Conservation (phyloP, 2,797 vertebrate species). For the Coregonus suidteri region DNA sequence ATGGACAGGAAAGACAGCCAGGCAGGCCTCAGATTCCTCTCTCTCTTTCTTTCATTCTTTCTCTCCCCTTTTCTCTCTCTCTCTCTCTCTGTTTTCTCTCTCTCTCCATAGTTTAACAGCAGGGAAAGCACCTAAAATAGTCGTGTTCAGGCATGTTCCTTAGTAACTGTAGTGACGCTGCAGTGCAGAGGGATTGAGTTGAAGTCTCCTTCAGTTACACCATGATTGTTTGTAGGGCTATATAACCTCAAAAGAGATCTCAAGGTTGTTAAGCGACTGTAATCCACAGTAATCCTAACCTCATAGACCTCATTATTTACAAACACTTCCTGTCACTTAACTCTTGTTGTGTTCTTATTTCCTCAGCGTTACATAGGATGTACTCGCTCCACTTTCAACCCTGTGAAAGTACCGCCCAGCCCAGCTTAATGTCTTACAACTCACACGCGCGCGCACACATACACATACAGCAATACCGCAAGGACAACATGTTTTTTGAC, state of each 20-base stretch:
- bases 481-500: no score
- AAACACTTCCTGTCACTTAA: slow-evolving; percentile 1
- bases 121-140: not conserved
- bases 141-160: not conserved
- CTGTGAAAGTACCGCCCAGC: not conserved
- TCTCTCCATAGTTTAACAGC: not conserved
- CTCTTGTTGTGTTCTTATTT: not conserved
- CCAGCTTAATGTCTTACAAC: not conserved
- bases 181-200: not conserved
- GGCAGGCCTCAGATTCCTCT: not conserved
- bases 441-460: not conserved
- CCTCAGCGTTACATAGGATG: not conserved
- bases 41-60: not conserved
- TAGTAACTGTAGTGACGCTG: not conserved
- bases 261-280: not conserved
- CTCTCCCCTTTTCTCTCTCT: not conserved
- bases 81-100: not conserved
- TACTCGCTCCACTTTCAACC: not conserved
- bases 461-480: not conserved
- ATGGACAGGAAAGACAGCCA: slow-evolving; percentile 30
- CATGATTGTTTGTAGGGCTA: not conserved
- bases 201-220: not conserved
- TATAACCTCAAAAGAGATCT: not conserved
- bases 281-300: not conserved
- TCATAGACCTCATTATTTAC: not conserved